phyloP scores from a whole-genome alignment of 2,797 vertebrate genomes.

The Pangasius macronema region DNA sequence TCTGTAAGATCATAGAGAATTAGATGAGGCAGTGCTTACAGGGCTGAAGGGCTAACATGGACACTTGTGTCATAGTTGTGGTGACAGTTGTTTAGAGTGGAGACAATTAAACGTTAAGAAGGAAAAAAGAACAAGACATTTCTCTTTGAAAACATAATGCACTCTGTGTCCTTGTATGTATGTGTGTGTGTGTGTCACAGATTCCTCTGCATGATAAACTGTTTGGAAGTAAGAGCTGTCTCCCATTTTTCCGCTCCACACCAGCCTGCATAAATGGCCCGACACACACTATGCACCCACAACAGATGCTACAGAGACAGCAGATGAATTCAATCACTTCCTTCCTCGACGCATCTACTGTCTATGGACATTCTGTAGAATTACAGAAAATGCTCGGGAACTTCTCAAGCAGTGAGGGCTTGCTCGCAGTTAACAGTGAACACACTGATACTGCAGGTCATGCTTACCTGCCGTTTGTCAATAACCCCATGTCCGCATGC shows the following conservation, averaged over 20 bases:
- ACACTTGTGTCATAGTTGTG: neutral
- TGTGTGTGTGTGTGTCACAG: conserved; percentile 66
- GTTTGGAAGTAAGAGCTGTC: conserved; percentile 65
- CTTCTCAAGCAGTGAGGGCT: conserved; percentile 76
- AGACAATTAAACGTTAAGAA: neutral
- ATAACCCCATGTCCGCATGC: conserved; percentile 72
- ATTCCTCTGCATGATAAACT: conserved; percentile 62
- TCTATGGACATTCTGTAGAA: conserved; percentile 81
- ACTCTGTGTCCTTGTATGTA: conserved; percentile 11
- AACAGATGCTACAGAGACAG: conserved; percentile 72
- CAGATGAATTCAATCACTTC: conserved; percentile 89
- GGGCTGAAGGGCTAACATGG: neutral
- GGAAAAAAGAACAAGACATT: neutral
- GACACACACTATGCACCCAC: conserved; percentile 14
- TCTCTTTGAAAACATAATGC: neutral
- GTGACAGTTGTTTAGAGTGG: neutral
- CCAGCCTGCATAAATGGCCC: conserved; percentile 72
- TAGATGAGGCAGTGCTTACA: neutral
- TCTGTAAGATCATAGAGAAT: neutral
- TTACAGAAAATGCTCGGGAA: conserved; percentile 77
- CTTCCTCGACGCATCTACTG: conserved; percentile 89
- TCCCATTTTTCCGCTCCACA: conserved; percentile 87
- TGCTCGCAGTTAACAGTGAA: conserved; percentile 76
- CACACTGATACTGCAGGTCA: conserved; percentile 73
- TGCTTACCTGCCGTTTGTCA: conserved; percentile 80